A percentile compares a stretch with the other conserved stretches of the same genome.
These are phyloP conservation scores for Cistogaster globosa DNA, from an alignment of 2,888 invertebrate genomes.

Conservation along the genomic window DNA sequence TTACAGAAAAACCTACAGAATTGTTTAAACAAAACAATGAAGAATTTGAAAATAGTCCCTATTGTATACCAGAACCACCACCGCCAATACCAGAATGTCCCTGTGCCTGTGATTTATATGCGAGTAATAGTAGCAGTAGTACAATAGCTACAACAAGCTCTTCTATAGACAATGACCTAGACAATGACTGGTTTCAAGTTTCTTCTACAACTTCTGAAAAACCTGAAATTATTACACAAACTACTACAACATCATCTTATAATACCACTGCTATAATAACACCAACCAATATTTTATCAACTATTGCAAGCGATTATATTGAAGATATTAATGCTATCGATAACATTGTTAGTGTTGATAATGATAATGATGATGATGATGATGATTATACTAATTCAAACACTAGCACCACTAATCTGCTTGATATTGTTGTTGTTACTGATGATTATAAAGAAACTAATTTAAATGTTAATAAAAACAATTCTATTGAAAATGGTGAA, in stretches of 20 bases:
- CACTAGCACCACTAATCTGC: conserved; percentile 59
- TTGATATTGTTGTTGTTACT: conserved; percentile 47
- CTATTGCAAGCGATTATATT: conserved; percentile 25
- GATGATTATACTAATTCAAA: not conserved
- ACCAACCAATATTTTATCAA: conserved; percentile 46
- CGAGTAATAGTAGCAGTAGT: not conserved
- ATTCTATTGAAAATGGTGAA: conserved; percentile 72
- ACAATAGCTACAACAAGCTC: conserved; percentile 11
- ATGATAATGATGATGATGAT: not conserved
- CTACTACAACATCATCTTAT: conserved; percentile 4
- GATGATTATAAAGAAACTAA: conserved; percentile 51
- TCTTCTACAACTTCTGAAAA: conserved; percentile 59
- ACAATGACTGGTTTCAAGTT: conserved; percentile 47
- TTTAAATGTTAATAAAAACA: conserved; percentile 31
- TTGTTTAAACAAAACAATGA: not conserved
- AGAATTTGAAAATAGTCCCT: conserved; percentile 68
- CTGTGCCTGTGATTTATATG: conserved; percentile 76
- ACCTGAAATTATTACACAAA: conserved; percentile 26
- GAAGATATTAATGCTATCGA: conserved; percentile 39
- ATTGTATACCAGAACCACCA: conserved; percentile 81
- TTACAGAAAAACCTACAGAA: conserved; percentile 13
- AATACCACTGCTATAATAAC: conserved; percentile 31
- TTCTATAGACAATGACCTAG: conserved; percentile 70
- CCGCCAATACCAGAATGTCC: conserved; percentile 82
- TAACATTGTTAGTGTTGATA: conserved; percentile 43